Evolutionary conservation across 1,140 invertebrate species (phyloP), one percentile per base, ranked within the genome.

Genomic region (Mylabris phalerata): DNA sequence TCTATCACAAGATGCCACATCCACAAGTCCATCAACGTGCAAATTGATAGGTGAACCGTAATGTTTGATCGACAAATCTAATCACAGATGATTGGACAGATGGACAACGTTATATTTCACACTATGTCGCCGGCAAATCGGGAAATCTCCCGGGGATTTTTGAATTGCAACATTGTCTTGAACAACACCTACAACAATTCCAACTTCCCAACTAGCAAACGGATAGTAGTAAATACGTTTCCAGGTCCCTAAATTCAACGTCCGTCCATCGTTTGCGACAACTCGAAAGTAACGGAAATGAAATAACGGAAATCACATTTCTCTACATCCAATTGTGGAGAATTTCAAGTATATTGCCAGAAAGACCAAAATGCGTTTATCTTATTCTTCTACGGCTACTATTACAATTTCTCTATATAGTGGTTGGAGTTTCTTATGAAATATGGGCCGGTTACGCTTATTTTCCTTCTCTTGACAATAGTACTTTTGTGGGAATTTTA

Each of bases 221-320:
- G 26, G 42, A 42, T 32, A 32, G 32, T 54, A 45, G 51, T 45
- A 54, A 54, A 54, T 54, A 45, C 45, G 51, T 54, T 54, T 44
- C 45, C 51, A 32, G 42, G 38, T 13, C 25, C 40, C 32, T 4
- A 32, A 11, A 10, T 9, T 52, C 50, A 6, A 26, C 11, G 19
- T 42, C 43, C 50, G 26, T 26, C 26, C 42, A 32, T 46, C 19
- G 43, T 27, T 54, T 45, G 51, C 51, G 51, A 54, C 51, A 54
- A 45, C 39, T 42, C 45, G 51, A 54, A 54, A 54, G 51, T 54
- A 54, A 54, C 41, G 51, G 51, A 54, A 54, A 54, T 54, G 51
- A 54, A 54, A 54, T 54, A 54, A 54, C 51, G 51, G 51, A 54
- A 54, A 54, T 54, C 51, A 54, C 51, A 54, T 54, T 54, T 54